Evolutionary conservation across 2,888 invertebrate genomes (phyloP).

Genomic region (Eristalinus aeneus): DNA sequence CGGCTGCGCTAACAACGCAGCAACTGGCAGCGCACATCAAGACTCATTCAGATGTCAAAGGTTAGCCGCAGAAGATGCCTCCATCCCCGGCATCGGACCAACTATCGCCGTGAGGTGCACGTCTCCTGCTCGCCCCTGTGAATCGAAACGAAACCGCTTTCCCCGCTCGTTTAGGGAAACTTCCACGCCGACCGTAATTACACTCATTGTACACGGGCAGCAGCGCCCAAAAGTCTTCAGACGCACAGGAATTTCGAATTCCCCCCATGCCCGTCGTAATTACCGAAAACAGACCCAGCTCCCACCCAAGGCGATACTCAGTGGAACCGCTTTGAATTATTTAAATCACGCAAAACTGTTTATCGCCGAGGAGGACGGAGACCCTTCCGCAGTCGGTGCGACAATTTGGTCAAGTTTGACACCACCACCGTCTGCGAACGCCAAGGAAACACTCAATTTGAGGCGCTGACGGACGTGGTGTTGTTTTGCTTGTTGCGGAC

Average conservation of each 20-base stretch:
- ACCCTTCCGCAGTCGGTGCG: not conserved
- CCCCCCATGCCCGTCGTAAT: conserved; percentile 4
- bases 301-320: not conserved
- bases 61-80: conserved; percentile 54
- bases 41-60: conserved; percentile 55
- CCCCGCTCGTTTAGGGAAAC: not conserved
- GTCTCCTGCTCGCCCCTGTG: not conserved
- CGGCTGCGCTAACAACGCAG: not conserved
- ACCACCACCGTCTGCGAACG: not conserved
- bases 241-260: conserved; percentile 8
- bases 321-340: conserved; percentile 27
- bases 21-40: conserved; percentile 22
- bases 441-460: conserved; percentile 31
- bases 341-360: conserved; percentile 60
- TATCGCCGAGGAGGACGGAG: conserved; percentile 3
- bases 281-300: conserved; percentile 9
- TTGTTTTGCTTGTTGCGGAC: not conserved
- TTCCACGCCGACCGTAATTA: not conserved
- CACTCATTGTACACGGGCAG: conserved; percentile 4
- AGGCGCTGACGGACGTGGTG: conserved; percentile 23
- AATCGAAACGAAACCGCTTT: not conserved
- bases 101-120: conserved; percentile 23
- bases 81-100: not conserved
- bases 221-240: not conserved
- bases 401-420: conserved; percentile 23